Percentiles rank a stretch among this genome's conserved stretches.
These are phyloP conservation scores for Aldrovandia affinis DNA, from an alignment of 2,797 vertebrate genomes.

Conservation along the genomic window DNA sequence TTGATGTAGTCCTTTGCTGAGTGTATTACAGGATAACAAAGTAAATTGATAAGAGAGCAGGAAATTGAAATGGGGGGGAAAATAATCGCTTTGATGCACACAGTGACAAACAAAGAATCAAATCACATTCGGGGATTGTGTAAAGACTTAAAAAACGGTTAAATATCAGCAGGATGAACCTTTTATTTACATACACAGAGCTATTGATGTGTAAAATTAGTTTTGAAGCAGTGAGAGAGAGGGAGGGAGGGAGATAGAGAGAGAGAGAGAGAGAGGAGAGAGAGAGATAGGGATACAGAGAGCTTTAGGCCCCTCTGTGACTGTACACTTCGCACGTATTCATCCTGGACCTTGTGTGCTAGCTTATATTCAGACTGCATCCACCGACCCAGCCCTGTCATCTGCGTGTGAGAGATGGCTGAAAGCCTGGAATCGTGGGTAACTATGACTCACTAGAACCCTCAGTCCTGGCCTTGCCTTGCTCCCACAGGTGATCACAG, in stretches of 20 bases:
- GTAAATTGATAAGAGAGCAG: background rate
- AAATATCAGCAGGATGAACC: background rate
- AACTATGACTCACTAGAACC: background rate
- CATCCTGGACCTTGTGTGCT: background rate
- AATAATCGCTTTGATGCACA: background rate
- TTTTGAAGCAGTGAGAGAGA: background rate
- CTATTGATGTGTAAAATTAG: background rate
- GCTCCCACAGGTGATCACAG: background rate
- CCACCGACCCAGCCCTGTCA: background rate
- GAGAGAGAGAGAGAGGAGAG: no score
- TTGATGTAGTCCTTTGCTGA: background rate
- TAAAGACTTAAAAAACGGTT: background rate
- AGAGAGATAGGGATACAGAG: background rate
- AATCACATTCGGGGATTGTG: no score
- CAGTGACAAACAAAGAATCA: background rate
- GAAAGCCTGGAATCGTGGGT: constrained; percentile 1
- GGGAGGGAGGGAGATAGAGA: no score
- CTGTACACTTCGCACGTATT: no score
- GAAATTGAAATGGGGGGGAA: background rate
- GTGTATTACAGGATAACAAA: background rate
- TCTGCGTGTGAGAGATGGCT: background rate
- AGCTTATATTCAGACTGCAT: background rate
- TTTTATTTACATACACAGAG: background rate
- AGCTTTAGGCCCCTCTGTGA: background rate
- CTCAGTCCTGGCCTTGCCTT: background rate